Evolutionary conservation across 92 coral and sea anemone genomes (phyloP).

Genomic region (Epizoanthus rinbou): DNA sequence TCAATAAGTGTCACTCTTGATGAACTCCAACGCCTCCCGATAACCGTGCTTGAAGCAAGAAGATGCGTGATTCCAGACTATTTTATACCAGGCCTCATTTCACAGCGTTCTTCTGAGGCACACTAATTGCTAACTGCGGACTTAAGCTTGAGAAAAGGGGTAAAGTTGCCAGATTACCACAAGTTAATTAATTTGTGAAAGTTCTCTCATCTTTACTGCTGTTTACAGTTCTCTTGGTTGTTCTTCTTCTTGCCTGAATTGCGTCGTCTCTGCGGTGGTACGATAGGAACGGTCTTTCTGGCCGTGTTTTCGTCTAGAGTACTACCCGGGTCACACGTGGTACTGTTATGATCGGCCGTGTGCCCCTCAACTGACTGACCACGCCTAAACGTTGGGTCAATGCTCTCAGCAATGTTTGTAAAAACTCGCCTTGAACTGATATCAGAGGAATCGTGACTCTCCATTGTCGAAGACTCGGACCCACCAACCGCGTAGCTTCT

Average conservation of each 20-base stretch:
- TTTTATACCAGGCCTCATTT: no score
- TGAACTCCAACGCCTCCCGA: no score
- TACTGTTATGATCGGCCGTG: not conserved
- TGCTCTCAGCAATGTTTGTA: conserved; percentile 85
- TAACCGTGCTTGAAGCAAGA: no score
- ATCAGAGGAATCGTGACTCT: conserved; percentile 48
- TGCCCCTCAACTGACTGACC: conserved; percentile 46
- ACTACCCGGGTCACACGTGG: not conserved
- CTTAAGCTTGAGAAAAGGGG: not conserved
- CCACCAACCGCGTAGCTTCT: conserved; percentile 63
- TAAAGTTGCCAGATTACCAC: not conserved
- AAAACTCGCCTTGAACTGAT: conserved; percentile 45
- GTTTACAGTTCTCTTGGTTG: conserved; percentile 77
- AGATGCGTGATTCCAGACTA: no score
- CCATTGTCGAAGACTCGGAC: conserved; percentile 56
- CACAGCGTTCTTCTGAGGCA: no score
- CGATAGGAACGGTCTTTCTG: conserved; percentile 71
- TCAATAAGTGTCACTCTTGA: no score
- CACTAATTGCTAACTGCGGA: not conserved
- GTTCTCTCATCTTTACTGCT: conserved; percentile 34
- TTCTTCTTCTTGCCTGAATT: conserved; percentile 72
- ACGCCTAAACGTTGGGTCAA: conserved; percentile 91
- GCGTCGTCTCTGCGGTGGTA: conserved; percentile 93
- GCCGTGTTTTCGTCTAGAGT: conserved; percentile 56
- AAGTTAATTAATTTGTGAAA: not conserved